phyloP scores from a whole-genome alignment of 2,113 vertebrate species.

The Blennius ocellaris region DNA sequence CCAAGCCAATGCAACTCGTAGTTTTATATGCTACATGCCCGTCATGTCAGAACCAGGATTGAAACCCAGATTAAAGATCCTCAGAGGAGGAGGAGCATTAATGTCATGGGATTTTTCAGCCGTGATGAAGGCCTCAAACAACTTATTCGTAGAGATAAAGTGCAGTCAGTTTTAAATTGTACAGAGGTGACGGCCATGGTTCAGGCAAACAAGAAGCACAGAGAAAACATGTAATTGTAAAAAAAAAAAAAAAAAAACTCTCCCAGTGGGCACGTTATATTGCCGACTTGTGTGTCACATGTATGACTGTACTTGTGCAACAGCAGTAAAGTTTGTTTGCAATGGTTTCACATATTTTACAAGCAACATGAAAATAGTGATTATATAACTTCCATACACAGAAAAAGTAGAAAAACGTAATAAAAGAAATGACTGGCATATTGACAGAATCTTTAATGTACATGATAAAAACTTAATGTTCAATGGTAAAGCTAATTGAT shows the following conservation, averaged over 20 bases:
- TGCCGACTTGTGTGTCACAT: background rate
- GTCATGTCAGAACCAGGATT: conserved; percentile 10
- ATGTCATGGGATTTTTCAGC: background rate
- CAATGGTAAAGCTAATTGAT: background rate
- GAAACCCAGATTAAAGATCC: background rate
- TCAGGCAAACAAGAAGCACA: background rate
- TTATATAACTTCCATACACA: no score
- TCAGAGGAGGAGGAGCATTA: no score
- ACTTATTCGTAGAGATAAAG: conserved; percentile 18
- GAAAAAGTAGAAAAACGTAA: no score
- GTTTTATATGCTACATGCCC: no score
- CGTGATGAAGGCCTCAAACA: background rate
- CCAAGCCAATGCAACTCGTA: no score
- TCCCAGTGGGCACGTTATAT: conserved; percentile 13
- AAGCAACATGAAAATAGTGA: no score
- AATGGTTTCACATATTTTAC: no score
- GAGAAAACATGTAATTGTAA: conserved; percentile 3
- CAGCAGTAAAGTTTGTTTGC: no score
- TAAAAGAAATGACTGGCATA: no score
- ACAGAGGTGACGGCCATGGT: conserved; percentile 4
- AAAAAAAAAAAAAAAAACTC: conserved; percentile 3
- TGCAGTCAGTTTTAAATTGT: conserved; percentile 27
- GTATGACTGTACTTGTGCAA: no score
- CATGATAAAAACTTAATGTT: no score
- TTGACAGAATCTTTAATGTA: no score